A percentile compares a stretch with the other conserved stretches of the same genome.
phyloP scores from a whole-genome alignment of 2,797 vertebrate species.

The Todus mexicanus region DNA sequence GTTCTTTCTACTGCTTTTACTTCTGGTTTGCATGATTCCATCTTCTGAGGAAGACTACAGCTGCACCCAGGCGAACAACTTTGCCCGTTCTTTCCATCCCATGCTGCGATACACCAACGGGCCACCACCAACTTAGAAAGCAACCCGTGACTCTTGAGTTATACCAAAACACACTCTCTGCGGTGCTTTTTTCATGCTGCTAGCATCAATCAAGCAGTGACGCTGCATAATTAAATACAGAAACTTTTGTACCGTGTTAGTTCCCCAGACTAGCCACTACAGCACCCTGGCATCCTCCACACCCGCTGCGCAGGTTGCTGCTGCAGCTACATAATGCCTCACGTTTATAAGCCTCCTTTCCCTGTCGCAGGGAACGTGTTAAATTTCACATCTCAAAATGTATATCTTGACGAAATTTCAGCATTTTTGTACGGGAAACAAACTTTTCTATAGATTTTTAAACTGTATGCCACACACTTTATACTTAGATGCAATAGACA shows the following conservation, averaged over 20 bases:
- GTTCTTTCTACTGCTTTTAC: slow-evolving; percentile 84
- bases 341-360: neutral
- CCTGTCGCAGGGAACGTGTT: neutral
- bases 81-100: slow-evolving; percentile 91
- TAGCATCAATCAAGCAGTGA: neutral
- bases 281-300: neutral
- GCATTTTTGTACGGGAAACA: slow-evolving; percentile 35
- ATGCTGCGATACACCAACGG: slow-evolving; percentile 94
- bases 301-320: neutral
- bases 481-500: slow-evolving; percentile 38
- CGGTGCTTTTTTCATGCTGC: neutral
- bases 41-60: slow-evolving; percentile 85
- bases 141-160: neutral
- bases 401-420: slow-evolving; percentile 14
- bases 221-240: neutral
- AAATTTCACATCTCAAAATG: neutral
- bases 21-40: slow-evolving; percentile 85
- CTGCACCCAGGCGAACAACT: slow-evolving; percentile 91
- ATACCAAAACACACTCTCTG: neutral
- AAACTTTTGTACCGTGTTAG: neutral
- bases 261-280: neutral
- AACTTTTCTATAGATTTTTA: slow-evolving; percentile 55
- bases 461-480: slow-evolving; percentile 32
- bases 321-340: neutral
- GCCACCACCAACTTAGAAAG: slow-evolving; percentile 85